Evolutionary conservation across 2,797 vertebrate genomes (phyloP), one percentile per base, ranked within the genome.

Genomic region (Triplophysa bombifrons): DNA sequence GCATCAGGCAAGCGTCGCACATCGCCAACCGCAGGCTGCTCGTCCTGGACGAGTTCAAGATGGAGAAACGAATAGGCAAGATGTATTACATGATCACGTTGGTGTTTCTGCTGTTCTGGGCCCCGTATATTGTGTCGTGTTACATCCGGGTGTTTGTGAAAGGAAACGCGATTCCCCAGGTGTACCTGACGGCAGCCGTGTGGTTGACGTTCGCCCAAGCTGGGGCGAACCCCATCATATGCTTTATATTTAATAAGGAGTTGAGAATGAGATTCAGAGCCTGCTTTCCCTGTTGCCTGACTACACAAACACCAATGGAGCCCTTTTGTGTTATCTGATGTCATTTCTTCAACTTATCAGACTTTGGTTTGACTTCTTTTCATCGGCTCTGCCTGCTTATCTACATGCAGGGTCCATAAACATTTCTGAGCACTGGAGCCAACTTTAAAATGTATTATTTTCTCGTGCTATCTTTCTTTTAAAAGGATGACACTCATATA

Each of bases 81-180:
- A 98, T 98, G 96, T 98, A 95, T 91, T 98, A 98, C 89, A 94
- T 97, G 90, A 95, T 98, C 89, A 98, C 96, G 4, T 92, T 98
- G 85, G 90, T 94, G 68, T 98, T 98, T 87, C 88, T 98, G 74
- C 83, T 98, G 2, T 93, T 98, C 80, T 99, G 97, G 97, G 95
- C 94, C 14, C 97, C 97, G 0, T 99, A 98, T 77, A 95, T 98
- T 20, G 93, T 95, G 88, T 94, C 96, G 83, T 98, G 96, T 84
- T 99, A 96, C 88, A 89, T 96, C 89, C 93, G 96, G 44, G 96
- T 98, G 88, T 93, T 98, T 85, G 92, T 95, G 86, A 95, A 93
- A 70, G 94, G 94, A 12, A 93, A 91, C 61, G 84, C 94, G 44
- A 92, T 98, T 30, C 95, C 97, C 53, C 96, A 95, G 91, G 93